Base-by-base conservation (phyloP, 1,140 invertebrate species). In the Neuroterus valhalla region DNA sequence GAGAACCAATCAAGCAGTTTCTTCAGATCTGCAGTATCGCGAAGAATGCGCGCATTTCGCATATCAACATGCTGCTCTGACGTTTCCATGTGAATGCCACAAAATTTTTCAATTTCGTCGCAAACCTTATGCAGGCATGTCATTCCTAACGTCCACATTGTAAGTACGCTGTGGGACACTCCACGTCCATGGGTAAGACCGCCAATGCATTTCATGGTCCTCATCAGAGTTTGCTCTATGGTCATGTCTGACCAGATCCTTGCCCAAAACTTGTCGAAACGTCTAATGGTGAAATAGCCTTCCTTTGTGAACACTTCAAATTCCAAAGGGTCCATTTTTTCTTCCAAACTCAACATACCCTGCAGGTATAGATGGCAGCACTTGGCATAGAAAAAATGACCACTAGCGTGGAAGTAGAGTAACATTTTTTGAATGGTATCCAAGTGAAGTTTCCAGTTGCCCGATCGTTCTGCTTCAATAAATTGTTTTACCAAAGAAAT, bases 221-320 rank as follows among this genome's bases (percentile, higher is more conserved):
- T 79, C 68, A 86, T 82, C 42, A 88, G 85, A 11, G 79, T 78
- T 89, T 86, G 10, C 78, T 66, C 52, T 79, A 87, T 38, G 3
- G 31, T 38, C 31, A 38, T 38, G 3, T 38, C 31, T 0, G 31
- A 38, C 31, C 1, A 38, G 14, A 83, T 72, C 0, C 85, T 85
- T 66, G 73, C 75, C 81, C 82, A 87, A 68, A 80, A 84, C 75
- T 82, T 84, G 46, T 87, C 77, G 19, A 71, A 50, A 10, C 76
- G 21, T 26, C 69, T 45, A 38, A 87, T 82, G 2, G 86, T 84
- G 75, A 87, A 87, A 52, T 52, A 84, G 44, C 81, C 81, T 14
- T 66, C 21, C 38, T 66, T 15, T 38, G 76, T 78, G 72, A 86
- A 88, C 48, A 77, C 82, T 1, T 80, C 23, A 75, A 77, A 85